Conservation (phyloP, 2,888 invertebrate genomes). For the Trissolcus japonicus region DNA sequence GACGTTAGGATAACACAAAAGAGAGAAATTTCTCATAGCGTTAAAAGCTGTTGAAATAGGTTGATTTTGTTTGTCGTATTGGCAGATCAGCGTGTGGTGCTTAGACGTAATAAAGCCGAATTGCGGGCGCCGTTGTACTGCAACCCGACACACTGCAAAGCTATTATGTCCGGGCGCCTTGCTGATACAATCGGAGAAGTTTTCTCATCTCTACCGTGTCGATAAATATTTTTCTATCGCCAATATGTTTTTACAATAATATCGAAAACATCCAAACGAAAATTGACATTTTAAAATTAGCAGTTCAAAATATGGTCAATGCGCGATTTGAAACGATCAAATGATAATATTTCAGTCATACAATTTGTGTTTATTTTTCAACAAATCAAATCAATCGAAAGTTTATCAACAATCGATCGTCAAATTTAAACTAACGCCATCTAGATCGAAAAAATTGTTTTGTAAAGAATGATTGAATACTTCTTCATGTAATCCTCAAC, state of each 20-base stretch:
- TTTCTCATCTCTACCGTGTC: slow-evolving; percentile 13
- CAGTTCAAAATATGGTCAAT: neutral
- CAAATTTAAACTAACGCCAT: too few relatives aligned
- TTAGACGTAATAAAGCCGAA: slow-evolving; percentile 32
- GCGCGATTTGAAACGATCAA: too few relatives aligned
- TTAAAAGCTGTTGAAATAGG: slow-evolving; percentile 15
- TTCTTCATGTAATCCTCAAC: too few relatives aligned
- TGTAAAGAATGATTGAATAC: too few relatives aligned
- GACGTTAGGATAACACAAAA: neutral
- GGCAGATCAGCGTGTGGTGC: slow-evolving; percentile 26
- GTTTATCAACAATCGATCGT: too few relatives aligned
- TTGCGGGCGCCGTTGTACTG: slow-evolving; percentile 44
- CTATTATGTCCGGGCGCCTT: slow-evolving; percentile 36
- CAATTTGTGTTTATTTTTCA: too few relatives aligned
- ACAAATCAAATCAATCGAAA: too few relatives aligned
- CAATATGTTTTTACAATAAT: neutral
- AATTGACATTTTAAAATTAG: neutral
- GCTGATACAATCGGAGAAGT: slow-evolving; percentile 21
- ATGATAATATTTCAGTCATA: too few relatives aligned
- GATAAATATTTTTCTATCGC: slow-evolving; percentile 6
- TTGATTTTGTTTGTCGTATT: slow-evolving; percentile 17
- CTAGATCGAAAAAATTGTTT: too few relatives aligned
- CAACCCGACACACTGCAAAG: slow-evolving; percentile 44
- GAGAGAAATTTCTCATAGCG: slow-evolving; percentile 13
- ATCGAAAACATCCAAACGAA: neutral